A percentile compares a stretch with the other conserved stretches of the same genome.
Conservation (phyloP, 2,113 vertebrate genomes). For the Neodontobutis hainanensis region DNA sequence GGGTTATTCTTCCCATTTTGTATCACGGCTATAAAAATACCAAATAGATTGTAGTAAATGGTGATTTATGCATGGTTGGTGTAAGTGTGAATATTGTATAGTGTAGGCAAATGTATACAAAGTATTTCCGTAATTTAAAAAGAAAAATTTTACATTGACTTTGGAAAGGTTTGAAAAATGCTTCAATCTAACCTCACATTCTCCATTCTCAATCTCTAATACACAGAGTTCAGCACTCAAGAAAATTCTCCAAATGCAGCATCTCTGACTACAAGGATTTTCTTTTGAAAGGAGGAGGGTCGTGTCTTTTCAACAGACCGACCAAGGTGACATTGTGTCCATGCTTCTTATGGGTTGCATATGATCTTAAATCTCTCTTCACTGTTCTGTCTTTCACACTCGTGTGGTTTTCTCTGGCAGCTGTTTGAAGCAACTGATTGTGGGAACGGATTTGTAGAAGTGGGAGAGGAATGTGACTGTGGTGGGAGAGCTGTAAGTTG, state of each 20-base stretch:
- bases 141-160: no score
- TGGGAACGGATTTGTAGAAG: conserved; percentile 96
- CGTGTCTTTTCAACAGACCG: conserved; percentile 95
- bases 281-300: conserved; percentile 91
- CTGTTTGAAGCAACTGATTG: conserved; percentile 91
- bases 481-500: conserved; percentile 87
- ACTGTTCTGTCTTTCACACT: background rate
- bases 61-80: no score
- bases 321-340: conserved; percentile 83
- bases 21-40: no score
- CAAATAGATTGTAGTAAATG: no score
- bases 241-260: conserved; percentile 96
- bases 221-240: conserved; percentile 88
- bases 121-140: background rate
- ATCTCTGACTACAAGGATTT: conserved; percentile 95
- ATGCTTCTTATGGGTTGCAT: background rate
- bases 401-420: conserved; percentile 74
- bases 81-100: no score
- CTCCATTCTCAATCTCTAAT: conserved; percentile 37
- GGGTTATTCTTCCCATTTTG: no score
- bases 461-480: conserved; percentile 96
- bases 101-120: no score
- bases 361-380: background rate
- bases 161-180: no score
- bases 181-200: background rate